Evolutionary conservation across 2,113 vertebrate species (phyloP).

Genomic region (Myodes glareolus): DNA sequence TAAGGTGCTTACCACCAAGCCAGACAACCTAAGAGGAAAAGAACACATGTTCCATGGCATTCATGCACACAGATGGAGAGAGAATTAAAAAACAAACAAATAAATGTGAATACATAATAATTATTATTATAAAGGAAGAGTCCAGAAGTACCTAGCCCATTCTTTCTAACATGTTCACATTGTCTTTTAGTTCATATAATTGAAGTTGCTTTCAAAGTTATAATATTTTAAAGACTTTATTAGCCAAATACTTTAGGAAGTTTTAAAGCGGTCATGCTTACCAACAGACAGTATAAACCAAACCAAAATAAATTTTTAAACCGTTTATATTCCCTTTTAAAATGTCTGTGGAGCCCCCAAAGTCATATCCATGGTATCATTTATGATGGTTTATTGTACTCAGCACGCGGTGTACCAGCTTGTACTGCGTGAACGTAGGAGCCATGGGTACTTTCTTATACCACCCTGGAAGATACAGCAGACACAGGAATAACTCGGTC

Average conservation of each 20-base stretch:
- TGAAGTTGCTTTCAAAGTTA: constrained; percentile 46
- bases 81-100: not conserved
- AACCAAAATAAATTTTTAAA: constrained; percentile 17
- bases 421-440: not conserved
- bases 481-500: constrained; percentile 21
- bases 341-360: not conserved
- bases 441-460: not conserved
- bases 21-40: too few species aligned
- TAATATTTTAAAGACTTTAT: constrained; percentile 33
- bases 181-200: constrained; percentile 23
- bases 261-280: constrained; percentile 36
- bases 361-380: constrained; percentile 49
- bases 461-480: constrained; percentile 21
- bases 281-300: constrained; percentile 39
- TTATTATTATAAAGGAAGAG: not conserved
- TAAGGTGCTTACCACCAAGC: not conserved
- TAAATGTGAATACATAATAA: not conserved
- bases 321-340: not conserved
- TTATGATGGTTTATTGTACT: constrained; percentile 41
- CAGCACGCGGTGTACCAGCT: not conserved
- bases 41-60: not conserved
- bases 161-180: constrained; percentile 41
- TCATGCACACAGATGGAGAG: not conserved
- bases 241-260: not conserved
- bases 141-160: not conserved